Evolutionary conservation across 2,113 vertebrate species (phyloP), one percentile per base, ranked within the genome.

Genomic region (Cyanoderma ruficeps): DNA sequence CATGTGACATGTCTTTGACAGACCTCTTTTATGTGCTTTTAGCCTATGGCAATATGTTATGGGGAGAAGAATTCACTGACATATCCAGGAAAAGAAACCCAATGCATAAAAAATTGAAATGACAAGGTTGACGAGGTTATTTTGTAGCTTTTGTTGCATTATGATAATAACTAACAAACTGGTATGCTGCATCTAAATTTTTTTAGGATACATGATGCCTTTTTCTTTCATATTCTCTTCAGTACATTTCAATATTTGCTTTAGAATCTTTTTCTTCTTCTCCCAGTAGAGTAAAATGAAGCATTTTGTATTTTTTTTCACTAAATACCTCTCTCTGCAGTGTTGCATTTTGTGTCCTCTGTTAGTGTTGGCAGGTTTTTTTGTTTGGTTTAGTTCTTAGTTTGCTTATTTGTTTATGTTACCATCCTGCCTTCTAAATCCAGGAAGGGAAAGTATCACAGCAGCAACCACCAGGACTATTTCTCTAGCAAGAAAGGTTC

Each of bases 41-140:
- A 93, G 91, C 96, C 94, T 65, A 78, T 94, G 68, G 95, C 93
- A 87, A 70, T 84, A 77, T 78, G 37, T 68, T 89, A 89, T 31
- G 33, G 83, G 89, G 70, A 92, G 71, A 90, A 83, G 67, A 96
- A 83, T 83, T 92, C 80, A 61, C 90, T 92, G 83, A 82, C 83
- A 41, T 65, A 91, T 75, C 77, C 74, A 96, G 88, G 60, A 79
- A 93, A 92, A 84, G 37, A 83, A 86, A 87, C 37, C 25, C 2
- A 6, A 75, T 69, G 83, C 78, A 89, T 91, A 89, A 91, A 85
- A 87, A 95, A 91, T 91, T 72, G 49, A 93, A 96, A 76, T 15
- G 70, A 95, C 96, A 96, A 95, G 90, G 95, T 85, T 96, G 96
- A 85, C 83, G 80, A 81, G 80, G 85, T 97, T 92, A 79, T 96